phyloP scores from a whole-genome alignment of 2,113 vertebrate genomes.

The Cepphus grylle region DNA sequence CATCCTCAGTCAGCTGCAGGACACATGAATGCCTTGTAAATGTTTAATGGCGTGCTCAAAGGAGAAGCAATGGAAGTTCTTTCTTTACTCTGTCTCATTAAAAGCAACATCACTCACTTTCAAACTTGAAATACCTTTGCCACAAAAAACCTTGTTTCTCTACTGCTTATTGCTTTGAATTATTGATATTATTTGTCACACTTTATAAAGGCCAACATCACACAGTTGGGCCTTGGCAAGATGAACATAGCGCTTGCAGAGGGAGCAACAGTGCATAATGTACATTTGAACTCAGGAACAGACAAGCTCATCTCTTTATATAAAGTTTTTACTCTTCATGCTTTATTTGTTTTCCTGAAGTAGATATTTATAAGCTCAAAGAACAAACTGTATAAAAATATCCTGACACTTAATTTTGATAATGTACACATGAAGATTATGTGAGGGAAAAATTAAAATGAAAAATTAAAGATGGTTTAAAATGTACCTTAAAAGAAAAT shows the following conservation, averaged over 20 bases:
- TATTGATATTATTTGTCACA: neutral
- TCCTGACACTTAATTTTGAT: neutral
- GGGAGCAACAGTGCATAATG: neutral
- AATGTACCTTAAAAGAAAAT: neutral
- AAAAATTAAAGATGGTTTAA: neutral
- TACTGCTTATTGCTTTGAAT: neutral
- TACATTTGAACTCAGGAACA: neutral
- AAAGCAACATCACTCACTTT: neutral
- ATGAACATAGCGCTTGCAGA: neutral
- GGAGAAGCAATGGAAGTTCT: neutral
- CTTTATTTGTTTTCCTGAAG: neutral
- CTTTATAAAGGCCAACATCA: neutral
- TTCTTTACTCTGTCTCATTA: neutral
- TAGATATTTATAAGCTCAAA: neutral
- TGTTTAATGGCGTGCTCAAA: neutral
- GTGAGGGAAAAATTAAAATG: neutral
- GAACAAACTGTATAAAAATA: neutral
- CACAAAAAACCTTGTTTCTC: neutral
- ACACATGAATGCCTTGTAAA: neutral
- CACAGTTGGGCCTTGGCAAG: neutral
- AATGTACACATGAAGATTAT: neutral
- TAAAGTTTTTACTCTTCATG: neutral
- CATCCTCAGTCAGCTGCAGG: neutral
- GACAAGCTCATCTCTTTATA: neutral
- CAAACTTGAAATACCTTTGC: neutral